Percentiles rank a stretch among this genome's conserved stretches.
Evolutionary conservation across 2,113 vertebrate species (phyloP).

Genomic region (Lutjanus erythropterus): DNA sequence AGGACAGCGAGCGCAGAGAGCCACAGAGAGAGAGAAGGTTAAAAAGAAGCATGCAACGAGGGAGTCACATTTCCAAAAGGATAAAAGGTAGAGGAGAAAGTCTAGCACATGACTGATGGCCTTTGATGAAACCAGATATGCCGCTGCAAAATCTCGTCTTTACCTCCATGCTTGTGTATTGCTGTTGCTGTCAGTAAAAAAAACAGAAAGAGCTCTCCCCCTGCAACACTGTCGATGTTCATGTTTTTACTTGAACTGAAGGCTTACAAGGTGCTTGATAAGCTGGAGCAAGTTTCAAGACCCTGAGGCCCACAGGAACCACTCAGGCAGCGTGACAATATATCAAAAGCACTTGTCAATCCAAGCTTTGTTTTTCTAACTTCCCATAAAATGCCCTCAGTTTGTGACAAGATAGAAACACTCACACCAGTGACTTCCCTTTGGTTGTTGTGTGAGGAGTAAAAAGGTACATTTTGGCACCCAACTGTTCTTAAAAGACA

Average conservation of each 20-base stretch:
- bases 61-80: conserved; percentile 72
- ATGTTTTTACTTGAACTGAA: conserved; percentile 75
- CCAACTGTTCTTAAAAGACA: conserved; percentile 17
- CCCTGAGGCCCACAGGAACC: conserved; percentile 61
- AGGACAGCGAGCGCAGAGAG: conserved; percentile 41
- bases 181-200: conserved; percentile 33
- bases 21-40: conserved; percentile 19
- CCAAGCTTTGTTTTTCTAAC: conserved; percentile 9
- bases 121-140: conserved; percentile 72
- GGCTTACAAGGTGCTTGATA: conserved; percentile 56
- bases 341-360: conserved; percentile 51
- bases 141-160: conserved; percentile 60
- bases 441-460: neutral
- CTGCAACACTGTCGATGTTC: conserved; percentile 30
- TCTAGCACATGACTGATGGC: conserved; percentile 68
- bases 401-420: conserved; percentile 5
- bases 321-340: conserved; percentile 22
- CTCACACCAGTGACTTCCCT: neutral
- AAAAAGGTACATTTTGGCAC: conserved; percentile 31
- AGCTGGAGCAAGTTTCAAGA: conserved; percentile 63
- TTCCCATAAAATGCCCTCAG: conserved; percentile 1
- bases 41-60: conserved; percentile 57
- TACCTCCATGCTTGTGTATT: conserved; percentile 30
- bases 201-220: neutral
- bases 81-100: conserved; percentile 72